phyloP scores from a whole-genome alignment of 2,888 invertebrate genomes.

The Apodemia duryi region DNA sequence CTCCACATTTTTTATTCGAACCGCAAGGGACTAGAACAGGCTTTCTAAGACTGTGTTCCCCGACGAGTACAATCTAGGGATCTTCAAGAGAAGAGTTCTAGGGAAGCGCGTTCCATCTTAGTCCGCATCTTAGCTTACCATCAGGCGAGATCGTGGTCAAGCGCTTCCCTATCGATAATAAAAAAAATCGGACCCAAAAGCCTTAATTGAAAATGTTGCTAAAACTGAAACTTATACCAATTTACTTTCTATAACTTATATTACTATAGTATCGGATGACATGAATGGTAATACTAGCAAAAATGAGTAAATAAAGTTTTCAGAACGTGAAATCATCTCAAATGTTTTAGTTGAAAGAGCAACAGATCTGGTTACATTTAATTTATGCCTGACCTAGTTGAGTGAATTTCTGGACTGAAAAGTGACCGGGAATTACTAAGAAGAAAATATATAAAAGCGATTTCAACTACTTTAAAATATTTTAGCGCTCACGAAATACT shows the following conservation, averaged over 20 bases:
- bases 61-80: too few species aligned
- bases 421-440: not conserved
- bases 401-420: not conserved
- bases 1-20: too few species aligned
- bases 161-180: too few species aligned
- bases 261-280: not conserved
- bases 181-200: not conserved
- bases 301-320: not conserved
- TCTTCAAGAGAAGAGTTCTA: too few species aligned
- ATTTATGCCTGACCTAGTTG: conserved; percentile 6
- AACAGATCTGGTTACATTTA: not conserved
- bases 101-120: too few species aligned
- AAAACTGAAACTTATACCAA: not conserved
- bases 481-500: not conserved
- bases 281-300: conserved; percentile 3
- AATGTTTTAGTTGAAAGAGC: conserved; percentile 4
- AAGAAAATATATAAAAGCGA: not conserved
- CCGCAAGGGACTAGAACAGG: too few species aligned
- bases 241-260: not conserved
- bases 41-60: too few species aligned
- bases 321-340: conserved; percentile 17
- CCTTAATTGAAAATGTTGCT: not conserved
- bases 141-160: too few species aligned
- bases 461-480: not conserved
- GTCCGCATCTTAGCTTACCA: too few species aligned